Percentiles rank a stretch among this genome's conserved stretches.
Evolutionary conservation across 1,140 invertebrate genomes (phyloP).

Genomic region (Antheraea mylitta): DNA sequence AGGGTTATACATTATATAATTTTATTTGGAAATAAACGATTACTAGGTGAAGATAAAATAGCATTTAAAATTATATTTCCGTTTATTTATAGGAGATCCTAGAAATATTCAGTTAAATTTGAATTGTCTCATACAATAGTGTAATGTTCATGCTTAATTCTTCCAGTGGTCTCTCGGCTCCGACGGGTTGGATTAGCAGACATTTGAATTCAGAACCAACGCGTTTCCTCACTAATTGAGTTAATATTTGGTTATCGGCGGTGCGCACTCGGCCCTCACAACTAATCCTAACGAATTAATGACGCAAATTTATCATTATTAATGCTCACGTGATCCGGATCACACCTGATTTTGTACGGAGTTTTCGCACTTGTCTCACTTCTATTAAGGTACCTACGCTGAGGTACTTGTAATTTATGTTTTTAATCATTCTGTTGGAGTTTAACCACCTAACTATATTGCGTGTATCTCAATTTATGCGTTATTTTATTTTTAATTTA

Average conservation of each 20-base stretch:
- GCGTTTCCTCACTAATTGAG: conserved; percentile 70
- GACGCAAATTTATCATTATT: conserved; percentile 78
- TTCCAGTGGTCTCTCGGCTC: background rate
- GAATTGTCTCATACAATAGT: conserved; percentile 4
- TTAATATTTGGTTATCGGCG: conserved; percentile 78
- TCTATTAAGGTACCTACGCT: no score
- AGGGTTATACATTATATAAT: no score
- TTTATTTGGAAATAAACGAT: no score
- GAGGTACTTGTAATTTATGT: no score
- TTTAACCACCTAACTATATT: no score
- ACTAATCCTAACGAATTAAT: conserved; percentile 74
- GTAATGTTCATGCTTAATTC: conserved; percentile 8
- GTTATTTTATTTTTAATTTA: no score
- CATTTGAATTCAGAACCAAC: conserved; percentile 62
- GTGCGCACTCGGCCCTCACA: conserved; percentile 61
- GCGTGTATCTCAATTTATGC: no score
- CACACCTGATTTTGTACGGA: conserved; percentile 51
- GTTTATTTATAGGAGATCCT: no score
- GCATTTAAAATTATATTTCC: no score
- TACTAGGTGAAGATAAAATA: no score
- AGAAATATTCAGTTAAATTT: background rate
- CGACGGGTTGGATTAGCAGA: conserved; percentile 53
- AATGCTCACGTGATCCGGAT: conserved; percentile 63
- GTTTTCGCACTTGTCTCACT: background rate
- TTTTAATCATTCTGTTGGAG: no score